phyloP scores from a whole-genome alignment of 2,113 vertebrate genomes.

The Mohoua ochrocephala region DNA sequence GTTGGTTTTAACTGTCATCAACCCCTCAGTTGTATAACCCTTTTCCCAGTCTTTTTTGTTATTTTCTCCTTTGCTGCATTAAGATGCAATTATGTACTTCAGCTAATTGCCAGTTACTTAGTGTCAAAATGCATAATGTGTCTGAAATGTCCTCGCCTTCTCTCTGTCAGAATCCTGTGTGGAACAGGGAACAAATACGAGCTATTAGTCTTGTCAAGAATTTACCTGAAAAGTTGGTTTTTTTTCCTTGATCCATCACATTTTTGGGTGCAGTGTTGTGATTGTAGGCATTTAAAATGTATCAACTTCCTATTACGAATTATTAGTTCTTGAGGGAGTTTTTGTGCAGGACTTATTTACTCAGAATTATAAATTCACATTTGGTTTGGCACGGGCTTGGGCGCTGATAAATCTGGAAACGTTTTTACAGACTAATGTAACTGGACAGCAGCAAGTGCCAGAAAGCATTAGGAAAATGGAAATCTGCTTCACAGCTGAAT shows the following conservation, averaged over 20 bases:
- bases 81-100: conserved; percentile 49
- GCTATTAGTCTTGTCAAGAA: background rate
- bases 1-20: background rate
- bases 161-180: background rate
- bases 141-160: background rate
- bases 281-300: background rate
- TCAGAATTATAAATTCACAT: conserved; percentile 39
- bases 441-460: conserved; percentile 66
- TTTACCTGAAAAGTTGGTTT: conserved; percentile 5
- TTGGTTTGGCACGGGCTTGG: conserved; percentile 39
- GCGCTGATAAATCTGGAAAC: conserved; percentile 29
- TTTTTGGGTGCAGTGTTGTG: background rate
- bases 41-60: background rate
- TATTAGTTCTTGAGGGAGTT: background rate
- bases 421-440: conserved; percentile 46
- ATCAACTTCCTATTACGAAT: background rate
- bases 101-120: conserved; percentile 55
- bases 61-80: conserved; percentile 33
- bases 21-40: background rate
- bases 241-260: background rate
- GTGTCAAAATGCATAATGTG: conserved; percentile 50
- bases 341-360: conserved; percentile 2
- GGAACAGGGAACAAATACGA: background rate
- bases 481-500: conserved; percentile 57
- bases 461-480: conserved; percentile 64